These are phyloP conservation scores for Amblyopsis hoosieri DNA, from an alignment of 2,797 vertebrate species.

Conservation along the genomic window DNA sequence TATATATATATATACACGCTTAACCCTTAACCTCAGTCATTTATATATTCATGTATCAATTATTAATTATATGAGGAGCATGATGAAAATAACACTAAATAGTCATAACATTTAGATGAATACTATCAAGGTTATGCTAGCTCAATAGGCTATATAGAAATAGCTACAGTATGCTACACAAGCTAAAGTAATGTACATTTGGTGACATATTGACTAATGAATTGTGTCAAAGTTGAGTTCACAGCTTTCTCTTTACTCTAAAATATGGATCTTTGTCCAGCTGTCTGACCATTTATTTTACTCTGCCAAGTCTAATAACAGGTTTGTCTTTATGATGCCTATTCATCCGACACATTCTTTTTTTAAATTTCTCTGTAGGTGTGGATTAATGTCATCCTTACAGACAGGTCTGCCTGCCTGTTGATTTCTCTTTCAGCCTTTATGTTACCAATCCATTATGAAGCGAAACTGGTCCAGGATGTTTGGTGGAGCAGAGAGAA, in stretches of 20 bases:
- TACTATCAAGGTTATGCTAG: slow-evolving; percentile 2
- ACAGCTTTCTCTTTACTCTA: not conserved
- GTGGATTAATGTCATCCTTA: slow-evolving; percentile 2
- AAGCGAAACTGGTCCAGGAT: slow-evolving; percentile 53
- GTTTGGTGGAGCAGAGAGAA: slow-evolving; percentile 53
- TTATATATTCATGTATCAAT: slow-evolving; percentile 42
- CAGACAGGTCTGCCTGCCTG: slow-evolving; percentile 47
- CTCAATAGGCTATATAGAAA: too few species aligned
- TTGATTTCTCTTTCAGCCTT: slow-evolving; percentile 56
- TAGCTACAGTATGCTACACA: too few species aligned
- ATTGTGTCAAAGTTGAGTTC: slow-evolving; percentile 2
- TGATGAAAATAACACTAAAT: slow-evolving; percentile 7
- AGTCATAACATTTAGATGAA: slow-evolving; percentile 5
- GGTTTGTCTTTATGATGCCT: slow-evolving; percentile 6
- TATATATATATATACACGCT: not conserved
- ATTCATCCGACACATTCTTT: slow-evolving; percentile 38
- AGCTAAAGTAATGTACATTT: too few species aligned
- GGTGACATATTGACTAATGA: slow-evolving; percentile 1
- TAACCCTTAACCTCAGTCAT: slow-evolving; percentile 26
- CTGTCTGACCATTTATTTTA: slow-evolving; percentile 6
- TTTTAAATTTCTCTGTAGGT: slow-evolving; percentile 23
- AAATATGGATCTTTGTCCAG: slow-evolving; percentile 8
- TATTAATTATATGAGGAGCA: slow-evolving; percentile 32
- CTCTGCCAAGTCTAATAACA: slow-evolving; percentile 1
- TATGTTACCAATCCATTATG: slow-evolving; percentile 44